These are phyloP conservation scores for Zaprionus africanus DNA, from an alignment of 1,140 invertebrate genomes.

Conservation along the genomic window DNA sequence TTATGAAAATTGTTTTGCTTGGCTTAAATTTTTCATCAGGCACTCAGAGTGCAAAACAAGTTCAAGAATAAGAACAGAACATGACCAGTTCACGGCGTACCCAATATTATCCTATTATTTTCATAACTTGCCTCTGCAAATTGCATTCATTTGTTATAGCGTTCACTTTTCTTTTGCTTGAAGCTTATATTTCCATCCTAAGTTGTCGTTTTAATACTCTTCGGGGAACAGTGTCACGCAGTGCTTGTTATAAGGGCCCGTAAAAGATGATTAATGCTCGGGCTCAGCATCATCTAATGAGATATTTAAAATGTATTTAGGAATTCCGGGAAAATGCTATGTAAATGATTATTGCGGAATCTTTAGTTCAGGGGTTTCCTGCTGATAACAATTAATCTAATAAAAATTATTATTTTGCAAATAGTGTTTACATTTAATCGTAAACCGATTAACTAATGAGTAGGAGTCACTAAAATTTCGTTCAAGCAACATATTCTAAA, in stretches of 20 bases:
- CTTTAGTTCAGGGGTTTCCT: not conserved
- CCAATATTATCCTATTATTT: slow-evolving; percentile 49
- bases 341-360: not conserved
- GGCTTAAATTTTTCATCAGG: slow-evolving; percentile 71
- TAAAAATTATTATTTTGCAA: not conserved
- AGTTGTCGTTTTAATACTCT: slow-evolving; percentile 50
- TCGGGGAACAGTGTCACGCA: slow-evolving; percentile 6
- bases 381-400: not conserved
- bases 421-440: not conserved
- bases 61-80: not conserved
- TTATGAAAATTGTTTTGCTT: slow-evolving; percentile 74
- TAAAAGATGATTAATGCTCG: slow-evolving; percentile 1
- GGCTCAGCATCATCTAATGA: not conserved
- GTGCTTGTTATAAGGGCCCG: not conserved
- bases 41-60: slow-evolving; percentile 45
- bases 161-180: slow-evolving; percentile 23
- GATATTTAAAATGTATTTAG: slow-evolving; percentile 5
- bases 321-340: not conserved
- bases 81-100: not conserved
- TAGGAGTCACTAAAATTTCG: too few species aligned
- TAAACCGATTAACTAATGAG: too few species aligned
- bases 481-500: not conserved
- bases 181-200: slow-evolving; percentile 16
- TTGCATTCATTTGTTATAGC: slow-evolving; percentile 59
- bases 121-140: slow-evolving; percentile 49